Conservation (phyloP, 2,797 vertebrate species). For the Macropus fuliginosus region DNA sequence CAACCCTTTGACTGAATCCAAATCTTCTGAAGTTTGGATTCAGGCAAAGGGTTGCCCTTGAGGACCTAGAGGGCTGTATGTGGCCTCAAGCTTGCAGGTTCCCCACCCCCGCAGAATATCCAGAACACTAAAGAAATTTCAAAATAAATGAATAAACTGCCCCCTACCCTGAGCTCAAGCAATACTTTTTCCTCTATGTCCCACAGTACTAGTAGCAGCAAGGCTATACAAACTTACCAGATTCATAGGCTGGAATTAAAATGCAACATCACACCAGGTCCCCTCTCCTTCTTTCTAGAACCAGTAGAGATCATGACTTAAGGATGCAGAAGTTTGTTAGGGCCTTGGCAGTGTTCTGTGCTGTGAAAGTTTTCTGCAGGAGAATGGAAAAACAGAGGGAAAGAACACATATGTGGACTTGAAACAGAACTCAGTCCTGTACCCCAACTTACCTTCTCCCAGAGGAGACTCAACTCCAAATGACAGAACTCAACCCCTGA, state of each 20-base stretch:
- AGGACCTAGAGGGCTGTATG: too few relatives aligned
- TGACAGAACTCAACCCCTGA: neutral
- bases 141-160: neutral
- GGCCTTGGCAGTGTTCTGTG: neutral
- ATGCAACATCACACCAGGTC: too few relatives aligned
- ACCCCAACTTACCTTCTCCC: neutral
- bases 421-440: neutral
- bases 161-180: neutral
- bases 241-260: too few relatives aligned
- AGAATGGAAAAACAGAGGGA: neutral
- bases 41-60: too few relatives aligned
- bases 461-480: neutral
- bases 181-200: neutral
- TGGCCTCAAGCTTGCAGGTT: too few relatives aligned
- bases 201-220: too few relatives aligned
- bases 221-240: too few relatives aligned
- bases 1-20: too few relatives aligned
- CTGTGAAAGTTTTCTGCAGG: neutral
- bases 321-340: neutral
- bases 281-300: too few relatives aligned
- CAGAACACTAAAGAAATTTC: neutral
- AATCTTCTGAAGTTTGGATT: too few relatives aligned
- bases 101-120: neutral
- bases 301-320: too few relatives aligned
- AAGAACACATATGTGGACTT: neutral